Percentiles rank a stretch among this genome's conserved stretches.
These are phyloP conservation scores for Embiotoca jacksoni DNA, from an alignment of 2,113 vertebrate genomes.

Conservation along the genomic window DNA sequence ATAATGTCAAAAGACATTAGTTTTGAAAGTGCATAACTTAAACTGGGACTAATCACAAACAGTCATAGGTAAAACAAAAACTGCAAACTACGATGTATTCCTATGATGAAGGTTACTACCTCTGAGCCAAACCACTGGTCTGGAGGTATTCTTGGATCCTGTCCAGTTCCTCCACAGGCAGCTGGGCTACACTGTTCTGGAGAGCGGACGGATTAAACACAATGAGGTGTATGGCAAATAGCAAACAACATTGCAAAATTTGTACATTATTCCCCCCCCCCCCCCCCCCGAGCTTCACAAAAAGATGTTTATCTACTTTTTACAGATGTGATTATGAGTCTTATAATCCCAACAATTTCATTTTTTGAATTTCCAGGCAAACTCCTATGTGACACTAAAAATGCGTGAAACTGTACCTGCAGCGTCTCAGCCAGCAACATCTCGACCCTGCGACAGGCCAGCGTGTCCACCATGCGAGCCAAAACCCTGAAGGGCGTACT, in stretches of 20 bases:
- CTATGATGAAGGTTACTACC: slow-evolving; percentile 77
- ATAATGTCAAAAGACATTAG: no score
- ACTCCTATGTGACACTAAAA: background rate
- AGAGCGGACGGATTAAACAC: slow-evolving; percentile 35
- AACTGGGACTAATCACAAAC: no score
- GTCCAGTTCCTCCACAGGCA: slow-evolving; percentile 93
- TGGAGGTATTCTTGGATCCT: slow-evolving; percentile 96
- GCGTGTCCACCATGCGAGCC: slow-evolving; percentile 95
- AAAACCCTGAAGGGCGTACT: slow-evolving; percentile 94
- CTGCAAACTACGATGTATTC: background rate
- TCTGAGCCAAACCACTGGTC: slow-evolving; percentile 91
- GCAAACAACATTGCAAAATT: background rate
- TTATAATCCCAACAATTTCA: no score
- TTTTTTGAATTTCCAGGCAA: background rate
- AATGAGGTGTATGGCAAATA: background rate
- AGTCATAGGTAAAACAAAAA: background rate
- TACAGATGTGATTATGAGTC: no score
- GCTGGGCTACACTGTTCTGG: slow-evolving; percentile 92
- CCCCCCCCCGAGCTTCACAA: no score
- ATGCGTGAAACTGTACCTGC: slow-evolving; percentile 84
- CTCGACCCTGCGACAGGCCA: slow-evolving; percentile 96
- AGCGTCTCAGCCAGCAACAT: slow-evolving; percentile 96
- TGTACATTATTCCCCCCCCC: background rate
- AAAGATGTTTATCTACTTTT: no score
- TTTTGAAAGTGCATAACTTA: no score